These are phyloP conservation scores for Aldrovandia affinis DNA, from an alignment of 2,797 vertebrate species.

Conservation along the genomic window DNA sequence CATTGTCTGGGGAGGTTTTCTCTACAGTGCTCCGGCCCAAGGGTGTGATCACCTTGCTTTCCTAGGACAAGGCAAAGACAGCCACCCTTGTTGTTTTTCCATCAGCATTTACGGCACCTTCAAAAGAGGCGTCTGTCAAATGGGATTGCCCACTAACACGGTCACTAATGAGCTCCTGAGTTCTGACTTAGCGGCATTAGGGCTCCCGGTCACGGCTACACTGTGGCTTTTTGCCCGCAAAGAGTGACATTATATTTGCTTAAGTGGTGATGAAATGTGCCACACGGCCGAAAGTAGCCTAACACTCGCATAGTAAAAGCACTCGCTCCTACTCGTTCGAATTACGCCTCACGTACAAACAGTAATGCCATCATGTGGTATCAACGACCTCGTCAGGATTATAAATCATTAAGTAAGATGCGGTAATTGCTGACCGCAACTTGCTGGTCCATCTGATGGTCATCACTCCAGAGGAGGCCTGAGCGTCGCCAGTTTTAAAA, in stretches of 20 bases:
- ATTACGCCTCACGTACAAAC: constrained; percentile 39
- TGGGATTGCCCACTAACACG: background rate
- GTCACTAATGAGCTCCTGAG: background rate
- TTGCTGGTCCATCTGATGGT: constrained; percentile 12
- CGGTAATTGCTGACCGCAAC: background rate
- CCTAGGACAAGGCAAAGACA: constrained; percentile 52
- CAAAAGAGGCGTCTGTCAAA: background rate
- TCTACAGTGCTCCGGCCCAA: constrained; percentile 63
- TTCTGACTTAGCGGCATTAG: background rate
- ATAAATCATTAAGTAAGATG: constrained; percentile 18
- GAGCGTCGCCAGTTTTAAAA: constrained; percentile 32
- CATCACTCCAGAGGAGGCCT: constrained; percentile 30
- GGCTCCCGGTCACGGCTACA: background rate
- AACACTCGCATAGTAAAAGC: background rate
- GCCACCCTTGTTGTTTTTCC: constrained; percentile 51
- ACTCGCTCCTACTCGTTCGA: background rate
- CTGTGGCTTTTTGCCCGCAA: background rate
- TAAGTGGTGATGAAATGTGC: background rate
- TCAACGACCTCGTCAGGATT: constrained; percentile 38
- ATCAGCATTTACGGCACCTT: background rate
- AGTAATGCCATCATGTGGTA: constrained; percentile 49
- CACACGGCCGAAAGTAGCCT: background rate
- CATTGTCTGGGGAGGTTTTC: constrained; percentile 47
- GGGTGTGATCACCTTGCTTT: constrained; percentile 66
- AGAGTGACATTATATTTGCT: background rate